These are phyloP conservation scores for Leucoma salicis DNA, from an alignment of 2,888 invertebrate genomes.

Conservation along the genomic window DNA sequence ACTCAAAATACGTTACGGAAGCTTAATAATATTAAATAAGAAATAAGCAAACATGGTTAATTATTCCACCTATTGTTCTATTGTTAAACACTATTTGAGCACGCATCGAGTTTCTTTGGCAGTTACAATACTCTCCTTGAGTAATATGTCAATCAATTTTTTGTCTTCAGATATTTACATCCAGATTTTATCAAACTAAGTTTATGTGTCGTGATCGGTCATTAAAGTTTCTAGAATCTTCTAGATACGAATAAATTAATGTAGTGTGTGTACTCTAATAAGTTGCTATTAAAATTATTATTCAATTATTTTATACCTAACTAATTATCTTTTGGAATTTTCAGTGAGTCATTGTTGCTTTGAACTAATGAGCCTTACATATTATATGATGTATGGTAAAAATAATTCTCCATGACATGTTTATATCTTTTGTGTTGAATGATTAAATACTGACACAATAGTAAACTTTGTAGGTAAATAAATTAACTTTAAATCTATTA, in stretches of 20 bases:
- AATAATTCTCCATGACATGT: too few relatives aligned
- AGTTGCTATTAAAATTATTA: neutral
- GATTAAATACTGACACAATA: too few relatives aligned
- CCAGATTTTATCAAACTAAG: slow-evolving; percentile 35
- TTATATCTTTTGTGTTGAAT: too few relatives aligned
- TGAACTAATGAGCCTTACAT: neutral
- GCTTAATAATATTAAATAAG: slow-evolving; percentile 32
- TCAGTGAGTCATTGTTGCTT: neutral
- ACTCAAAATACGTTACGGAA: slow-evolving; percentile 31
- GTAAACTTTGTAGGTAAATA: too few relatives aligned
- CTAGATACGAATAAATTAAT: neutral
- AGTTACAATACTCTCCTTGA: slow-evolving; percentile 23
- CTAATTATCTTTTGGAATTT: neutral
- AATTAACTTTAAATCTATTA: slow-evolving; percentile 7
- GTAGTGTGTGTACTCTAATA: neutral
- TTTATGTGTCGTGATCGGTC: slow-evolving; percentile 9
- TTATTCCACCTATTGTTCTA: slow-evolving; percentile 48
- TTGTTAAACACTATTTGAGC: slow-evolving; percentile 36
- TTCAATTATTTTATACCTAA: neutral
- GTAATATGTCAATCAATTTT: slow-evolving; percentile 52
- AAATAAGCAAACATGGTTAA: slow-evolving; percentile 43
- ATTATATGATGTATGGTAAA: too few relatives aligned
- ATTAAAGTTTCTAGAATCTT: slow-evolving; percentile 1
- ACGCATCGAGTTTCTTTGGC: slow-evolving; percentile 15
- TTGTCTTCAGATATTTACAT: slow-evolving; percentile 30